Evolutionary conservation across 2,888 invertebrate species (phyloP).

Genomic region (Caenorhabditis imperialis): DNA sequence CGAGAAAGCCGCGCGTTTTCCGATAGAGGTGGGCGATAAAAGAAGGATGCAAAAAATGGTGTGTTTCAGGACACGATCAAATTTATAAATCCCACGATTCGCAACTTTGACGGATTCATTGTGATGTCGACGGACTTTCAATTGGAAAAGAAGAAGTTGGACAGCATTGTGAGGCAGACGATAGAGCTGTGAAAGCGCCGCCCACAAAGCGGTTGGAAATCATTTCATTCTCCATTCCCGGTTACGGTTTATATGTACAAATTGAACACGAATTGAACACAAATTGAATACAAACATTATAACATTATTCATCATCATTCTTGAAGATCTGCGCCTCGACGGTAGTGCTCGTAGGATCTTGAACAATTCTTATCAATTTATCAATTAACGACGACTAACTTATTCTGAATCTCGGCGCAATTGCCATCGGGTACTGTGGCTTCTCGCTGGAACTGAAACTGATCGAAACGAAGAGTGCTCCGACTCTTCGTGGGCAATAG

Average conservation of each 20-base stretch:
- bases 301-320: no score
- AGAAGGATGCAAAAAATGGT: conserved; percentile 1
- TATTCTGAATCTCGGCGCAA: conserved; percentile 8
- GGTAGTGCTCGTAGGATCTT: conserved; percentile 1
- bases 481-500: conserved; percentile 33
- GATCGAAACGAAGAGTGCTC: conserved; percentile 27
- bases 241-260: conserved; percentile 6
- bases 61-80: conserved; percentile 72
- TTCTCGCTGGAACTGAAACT: conserved; percentile 19
- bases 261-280: no score
- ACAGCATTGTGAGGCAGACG: conserved; percentile 67
- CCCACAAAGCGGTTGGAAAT: no score
- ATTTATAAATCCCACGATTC: conserved; percentile 68
- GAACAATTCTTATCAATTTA: not conserved
- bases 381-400: conserved; percentile 4
- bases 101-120: conserved; percentile 71
- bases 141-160: conserved; percentile 65
- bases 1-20: conserved; percentile 75
- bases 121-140: conserved; percentile 73
- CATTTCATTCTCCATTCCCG: no score
- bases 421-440: conserved; percentile 17
- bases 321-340: not conserved
- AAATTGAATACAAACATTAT: not conserved
- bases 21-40: conserved; percentile 66
- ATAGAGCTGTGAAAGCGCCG: conserved; percentile 56